Percentiles rank a stretch among this genome's conserved stretches.
These are phyloP conservation scores for Silurus glanis DNA, from an alignment of 2,113 vertebrate genomes.

Conservation along the genomic window DNA sequence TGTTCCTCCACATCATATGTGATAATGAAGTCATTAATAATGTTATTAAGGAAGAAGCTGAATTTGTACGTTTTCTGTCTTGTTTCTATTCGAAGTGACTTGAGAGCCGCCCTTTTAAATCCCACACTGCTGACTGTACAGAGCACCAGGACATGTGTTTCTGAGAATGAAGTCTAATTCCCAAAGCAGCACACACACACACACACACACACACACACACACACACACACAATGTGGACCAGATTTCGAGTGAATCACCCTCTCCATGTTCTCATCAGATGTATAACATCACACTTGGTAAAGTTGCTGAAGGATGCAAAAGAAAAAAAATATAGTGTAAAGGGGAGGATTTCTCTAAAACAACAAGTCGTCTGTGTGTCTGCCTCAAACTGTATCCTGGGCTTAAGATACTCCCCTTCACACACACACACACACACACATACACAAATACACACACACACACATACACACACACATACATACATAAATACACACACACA, in stretches of 20 bases:
- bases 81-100: background rate
- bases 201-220: conserved; percentile 18
- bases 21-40: conserved; percentile 29
- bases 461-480: background rate
- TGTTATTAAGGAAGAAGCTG: background rate
- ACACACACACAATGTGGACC: conserved; percentile 1
- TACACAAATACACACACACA: conserved; percentile 11
- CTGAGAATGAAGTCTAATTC: background rate
- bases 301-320: conserved; percentile 17
- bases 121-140: conserved; percentile 6
- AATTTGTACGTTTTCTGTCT: background rate
- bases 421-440: conserved; percentile 27
- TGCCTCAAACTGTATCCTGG: conserved; percentile 41
- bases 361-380: conserved; percentile 26
- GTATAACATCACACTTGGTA: background rate
- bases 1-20: conserved; percentile 12
- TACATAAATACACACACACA: no score
- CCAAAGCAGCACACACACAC: conserved; percentile 4
- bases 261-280: conserved; percentile 9
- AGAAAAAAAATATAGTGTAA: background rate
- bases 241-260: background rate
- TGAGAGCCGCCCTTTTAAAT: background rate
- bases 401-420: conserved; percentile 13
- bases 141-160: conserved; percentile 13
- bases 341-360: conserved; percentile 14